Evolutionary conservation across 2,888 invertebrate species (phyloP).

Genomic region (Chymomyza fuscimana): DNA sequence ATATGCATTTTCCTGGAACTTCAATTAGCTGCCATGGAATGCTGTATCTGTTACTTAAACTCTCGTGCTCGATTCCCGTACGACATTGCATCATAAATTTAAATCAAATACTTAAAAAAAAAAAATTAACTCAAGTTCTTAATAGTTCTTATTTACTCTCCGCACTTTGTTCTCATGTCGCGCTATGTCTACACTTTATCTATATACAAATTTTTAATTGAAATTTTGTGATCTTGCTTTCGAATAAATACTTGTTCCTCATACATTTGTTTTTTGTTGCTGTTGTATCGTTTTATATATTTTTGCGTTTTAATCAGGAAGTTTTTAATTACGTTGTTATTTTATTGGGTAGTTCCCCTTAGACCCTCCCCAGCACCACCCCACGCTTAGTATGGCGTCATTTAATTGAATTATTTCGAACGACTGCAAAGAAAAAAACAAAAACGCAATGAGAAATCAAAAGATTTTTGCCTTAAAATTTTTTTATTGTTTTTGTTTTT

Average conservation of each 20-base stretch:
- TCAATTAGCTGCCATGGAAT: not conserved
- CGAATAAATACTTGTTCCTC: slow-evolving; percentile 8
- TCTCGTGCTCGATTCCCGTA: not conserved
- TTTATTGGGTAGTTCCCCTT: slow-evolving; percentile 53
- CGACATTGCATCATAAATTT: slow-evolving; percentile 60
- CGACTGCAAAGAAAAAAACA: slow-evolving; percentile 50
- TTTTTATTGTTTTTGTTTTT: slow-evolving; percentile 39
- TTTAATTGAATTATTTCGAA: slow-evolving; percentile 71
- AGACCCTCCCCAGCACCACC: not conserved
- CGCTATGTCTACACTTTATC: not conserved
- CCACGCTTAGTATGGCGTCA: slow-evolving; percentile 58
- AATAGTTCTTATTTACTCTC: not conserved
- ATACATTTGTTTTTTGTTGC: slow-evolving; percentile 18
- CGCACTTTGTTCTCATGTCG: not conserved
- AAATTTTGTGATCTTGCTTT: slow-evolving; percentile 59
- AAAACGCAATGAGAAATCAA: slow-evolving; percentile 55
- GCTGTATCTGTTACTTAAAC: not conserved
- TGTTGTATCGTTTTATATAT: slow-evolving; percentile 49
- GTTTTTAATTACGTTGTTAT: slow-evolving; percentile 70
- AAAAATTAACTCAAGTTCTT: not conserved
- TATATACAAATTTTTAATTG: slow-evolving; percentile 51
- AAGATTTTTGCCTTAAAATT: slow-evolving; percentile 39
- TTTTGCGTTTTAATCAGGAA: slow-evolving; percentile 68
- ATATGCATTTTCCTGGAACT: not conserved
- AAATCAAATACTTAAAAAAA: slow-evolving; percentile 44